Evolutionary conservation across 2,113 vertebrate species (phyloP), one percentile per base, ranked within the genome.

Genomic region (Aptenodytes patagonicus): DNA sequence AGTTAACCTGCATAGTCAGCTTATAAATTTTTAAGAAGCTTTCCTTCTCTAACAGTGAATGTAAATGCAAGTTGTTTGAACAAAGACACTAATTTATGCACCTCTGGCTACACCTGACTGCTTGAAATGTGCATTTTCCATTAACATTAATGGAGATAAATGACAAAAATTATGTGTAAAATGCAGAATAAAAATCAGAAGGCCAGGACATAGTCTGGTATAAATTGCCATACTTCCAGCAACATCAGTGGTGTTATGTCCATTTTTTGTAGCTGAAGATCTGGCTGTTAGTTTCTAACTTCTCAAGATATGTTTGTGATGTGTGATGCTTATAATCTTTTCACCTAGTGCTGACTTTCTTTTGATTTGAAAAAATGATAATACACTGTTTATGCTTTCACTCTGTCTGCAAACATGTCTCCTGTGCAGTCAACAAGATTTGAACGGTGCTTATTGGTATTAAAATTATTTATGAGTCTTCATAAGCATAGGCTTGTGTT

Each of bases 1-100:
- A 95, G 92, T 96, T 96, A 97, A 95, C 94, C 84, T 97, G 96
- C 95, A 89, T 24, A 96, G 95, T 97, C 97, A 97, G 95, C 94
- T 97, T 96, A 94, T 94, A 94, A 93, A 97, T 97, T 91, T 97
- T 95, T 97, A 94, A 97, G 95, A 57, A 95, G 91, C 60, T 94
- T 91, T 80, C 62, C 55, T 93, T 77, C 66, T 55, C 75, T 73
- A 93, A 87, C 84, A 91, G 70, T 70, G 78, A 95, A 86, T 83
- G 70, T 93, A 97, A 97, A 96, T 95, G 66, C 29, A 89, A 70
- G 81, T 70, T 96, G 93, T 96, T 97, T 95, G 91, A 97, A 97
- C 95, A 96, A 95, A 92, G 87, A 60, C 76, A 77, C 60, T 96
- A 96, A 96, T 97, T 96, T 97, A 88, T 95, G 42, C 42, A 42